phyloP scores from a whole-genome alignment of 2,113 vertebrate genomes.

The Amphiprion ocellaris region DNA sequence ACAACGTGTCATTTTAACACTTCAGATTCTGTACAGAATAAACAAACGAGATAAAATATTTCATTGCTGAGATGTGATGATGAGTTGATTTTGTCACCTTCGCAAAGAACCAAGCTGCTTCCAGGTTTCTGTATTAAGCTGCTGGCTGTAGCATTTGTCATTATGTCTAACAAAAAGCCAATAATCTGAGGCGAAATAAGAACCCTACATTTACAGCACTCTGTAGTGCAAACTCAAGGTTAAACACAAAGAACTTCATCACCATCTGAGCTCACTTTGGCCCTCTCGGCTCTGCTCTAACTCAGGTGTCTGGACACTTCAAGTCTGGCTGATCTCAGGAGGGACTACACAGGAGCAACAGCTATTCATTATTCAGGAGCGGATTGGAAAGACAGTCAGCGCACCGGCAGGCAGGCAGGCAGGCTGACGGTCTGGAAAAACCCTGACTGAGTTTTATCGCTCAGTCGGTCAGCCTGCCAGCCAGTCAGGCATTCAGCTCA shows the following conservation, averaged over 20 bases:
- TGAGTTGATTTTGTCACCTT: too few relatives aligned
- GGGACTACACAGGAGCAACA: conserved; percentile 49
- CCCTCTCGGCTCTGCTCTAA: neutral
- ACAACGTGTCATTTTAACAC: too few relatives aligned
- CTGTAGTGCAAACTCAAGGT: neutral
- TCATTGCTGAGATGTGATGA: too few relatives aligned
- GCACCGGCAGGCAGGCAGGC: conserved; percentile 18
- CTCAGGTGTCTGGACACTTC: conserved; percentile 60
- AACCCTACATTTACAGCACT: neutral
- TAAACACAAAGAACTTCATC: neutral
- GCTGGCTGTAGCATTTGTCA: neutral
- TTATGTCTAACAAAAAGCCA: neutral
- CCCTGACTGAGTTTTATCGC: conserved; percentile 38
- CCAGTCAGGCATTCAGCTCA: neutral
- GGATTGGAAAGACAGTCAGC: conserved; percentile 44
- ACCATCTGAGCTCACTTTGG: neutral
- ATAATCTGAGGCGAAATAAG: neutral
- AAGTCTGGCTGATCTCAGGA: conserved; percentile 45
- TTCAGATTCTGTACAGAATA: too few relatives aligned
- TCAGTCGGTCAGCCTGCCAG: conserved; percentile 13
- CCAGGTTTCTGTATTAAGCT: neutral
- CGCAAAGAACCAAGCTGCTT: too few relatives aligned
- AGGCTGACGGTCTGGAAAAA: conserved; percentile 26
- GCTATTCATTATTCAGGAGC: conserved; percentile 67
- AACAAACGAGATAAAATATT: too few relatives aligned